Evolutionary conservation across 92 coral and sea anemone species (phyloP).

Genomic region (Pocillopora meandrina): DNA sequence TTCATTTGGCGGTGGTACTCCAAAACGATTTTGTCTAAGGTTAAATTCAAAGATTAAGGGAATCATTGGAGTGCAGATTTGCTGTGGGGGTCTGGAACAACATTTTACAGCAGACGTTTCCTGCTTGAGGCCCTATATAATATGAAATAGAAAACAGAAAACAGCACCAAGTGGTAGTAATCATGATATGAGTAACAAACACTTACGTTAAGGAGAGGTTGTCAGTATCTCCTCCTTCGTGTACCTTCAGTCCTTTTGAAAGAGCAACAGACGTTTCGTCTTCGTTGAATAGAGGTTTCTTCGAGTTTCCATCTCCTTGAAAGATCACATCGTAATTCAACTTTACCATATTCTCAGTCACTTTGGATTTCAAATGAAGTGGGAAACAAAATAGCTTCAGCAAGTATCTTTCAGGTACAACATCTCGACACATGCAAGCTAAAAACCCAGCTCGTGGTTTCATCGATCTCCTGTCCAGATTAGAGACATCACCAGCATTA

Average conservation of each 20-base stretch:
- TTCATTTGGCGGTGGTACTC: no score
- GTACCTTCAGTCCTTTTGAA: not conserved
- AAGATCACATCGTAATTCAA: not conserved
- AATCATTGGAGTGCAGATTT: no score
- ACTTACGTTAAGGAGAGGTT: not conserved
- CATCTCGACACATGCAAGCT: not conserved
- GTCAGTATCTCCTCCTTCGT: not conserved
- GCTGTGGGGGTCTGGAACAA: no score
- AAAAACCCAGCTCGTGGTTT: not conserved
- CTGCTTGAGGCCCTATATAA: no score
- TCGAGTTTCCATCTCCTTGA: constrained; percentile 5
- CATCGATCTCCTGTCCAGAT: constrained; percentile 8
- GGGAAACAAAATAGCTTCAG: constrained; percentile 4
- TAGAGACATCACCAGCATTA: not conserved
- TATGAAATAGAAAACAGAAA: no score
- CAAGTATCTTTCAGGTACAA: not conserved
- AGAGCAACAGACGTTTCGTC: not conserved
- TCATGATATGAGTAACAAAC: not conserved
- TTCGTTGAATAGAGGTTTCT: not conserved
- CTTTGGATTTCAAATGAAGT: not conserved
- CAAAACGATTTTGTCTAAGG: no score
- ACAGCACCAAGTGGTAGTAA: no score
- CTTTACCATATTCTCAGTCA: not conserved
- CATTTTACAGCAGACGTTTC: no score
- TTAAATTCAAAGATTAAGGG: no score